Evolutionary conservation across 1,140 invertebrate genomes (phyloP).

Genomic region (Prorops nasuta): DNA sequence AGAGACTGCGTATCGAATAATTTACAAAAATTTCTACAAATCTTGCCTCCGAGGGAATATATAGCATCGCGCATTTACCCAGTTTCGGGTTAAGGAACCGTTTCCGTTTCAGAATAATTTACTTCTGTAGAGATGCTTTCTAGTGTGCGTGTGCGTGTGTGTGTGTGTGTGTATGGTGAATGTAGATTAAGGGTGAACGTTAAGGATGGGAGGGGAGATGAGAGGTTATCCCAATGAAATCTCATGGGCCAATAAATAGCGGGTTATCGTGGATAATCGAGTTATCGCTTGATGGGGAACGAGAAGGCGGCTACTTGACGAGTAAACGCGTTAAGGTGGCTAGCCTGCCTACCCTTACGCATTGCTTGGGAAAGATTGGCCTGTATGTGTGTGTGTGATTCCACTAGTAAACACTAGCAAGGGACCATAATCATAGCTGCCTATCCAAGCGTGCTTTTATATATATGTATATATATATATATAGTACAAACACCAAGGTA

Average conservation of each 20-base stretch:
- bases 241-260: slow-evolving; percentile 46
- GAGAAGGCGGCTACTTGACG: slow-evolving; percentile 2
- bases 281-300: slow-evolving; percentile 31
- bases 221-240: slow-evolving; percentile 42
- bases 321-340: neutral
- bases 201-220: neutral
- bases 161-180: too few relatives aligned
- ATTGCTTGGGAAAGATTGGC: neutral
- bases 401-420: neutral
- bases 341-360: neutral
- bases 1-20: too few relatives aligned
- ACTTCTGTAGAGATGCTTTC: too few relatives aligned
- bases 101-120: neutral
- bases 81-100: neutral
- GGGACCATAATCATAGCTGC: too few relatives aligned
- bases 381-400: neutral
- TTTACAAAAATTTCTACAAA: too few relatives aligned
- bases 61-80: too few relatives aligned
- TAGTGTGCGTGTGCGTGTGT: too few relatives aligned
- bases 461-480: too few relatives aligned
- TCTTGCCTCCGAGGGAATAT: too few relatives aligned
- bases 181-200: neutral
- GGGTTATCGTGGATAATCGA: slow-evolving; percentile 39
- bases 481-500: too few relatives aligned
- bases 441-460: too few relatives aligned